A percentile compares a stretch with the other conserved stretches of the same genome.
Evolutionary conservation across 2,113 vertebrate genomes (phyloP).

Genomic region (Antechinus stuartii): DNA sequence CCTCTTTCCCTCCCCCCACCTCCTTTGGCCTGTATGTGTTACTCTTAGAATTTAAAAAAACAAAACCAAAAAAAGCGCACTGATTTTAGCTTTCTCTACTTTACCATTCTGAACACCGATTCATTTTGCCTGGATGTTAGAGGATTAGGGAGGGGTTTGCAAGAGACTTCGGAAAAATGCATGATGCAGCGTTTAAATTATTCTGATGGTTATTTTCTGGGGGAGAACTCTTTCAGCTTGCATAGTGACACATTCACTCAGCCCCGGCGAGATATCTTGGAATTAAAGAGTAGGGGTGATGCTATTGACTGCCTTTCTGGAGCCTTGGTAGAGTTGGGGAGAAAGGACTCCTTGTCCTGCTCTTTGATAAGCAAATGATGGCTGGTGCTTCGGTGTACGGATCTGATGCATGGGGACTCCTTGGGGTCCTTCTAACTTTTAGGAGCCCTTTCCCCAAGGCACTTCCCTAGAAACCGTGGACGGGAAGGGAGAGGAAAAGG

Average conservation of each 20-base stretch:
- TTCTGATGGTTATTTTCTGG: constrained; percentile 30
- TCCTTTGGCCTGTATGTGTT: neutral
- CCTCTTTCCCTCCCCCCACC: constrained; percentile 67
- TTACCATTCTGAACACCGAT: constrained; percentile 50
- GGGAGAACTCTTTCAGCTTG: constrained; percentile 65
- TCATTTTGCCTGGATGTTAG: constrained; percentile 24
- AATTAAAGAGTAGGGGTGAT: constrained; percentile 7
- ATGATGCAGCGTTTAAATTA: constrained; percentile 80
- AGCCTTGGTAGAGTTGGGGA: constrained; percentile 34
- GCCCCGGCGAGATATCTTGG: constrained; percentile 32
- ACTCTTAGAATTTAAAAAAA: neutral
- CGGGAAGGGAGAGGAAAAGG: neutral
- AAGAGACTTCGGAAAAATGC: constrained; percentile 66
- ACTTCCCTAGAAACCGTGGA: neutral
- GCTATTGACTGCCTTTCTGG: neutral
- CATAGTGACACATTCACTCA: constrained; percentile 73
- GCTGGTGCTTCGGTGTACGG: constrained; percentile 30
- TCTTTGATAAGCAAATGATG: constrained; percentile 56
- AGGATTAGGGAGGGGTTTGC: constrained; percentile 31
- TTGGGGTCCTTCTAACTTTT: constrained; percentile 67
- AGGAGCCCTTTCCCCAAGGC: neutral
- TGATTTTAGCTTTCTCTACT: constrained; percentile 42
- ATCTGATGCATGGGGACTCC: neutral
- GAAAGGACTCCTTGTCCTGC: constrained; percentile 76
- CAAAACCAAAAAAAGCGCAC: neutral